Percentiles rank a stretch among this genome's conserved stretches.
Conservation (phyloP, 2,888 invertebrate genomes). For the Eulithis prunata region DNA sequence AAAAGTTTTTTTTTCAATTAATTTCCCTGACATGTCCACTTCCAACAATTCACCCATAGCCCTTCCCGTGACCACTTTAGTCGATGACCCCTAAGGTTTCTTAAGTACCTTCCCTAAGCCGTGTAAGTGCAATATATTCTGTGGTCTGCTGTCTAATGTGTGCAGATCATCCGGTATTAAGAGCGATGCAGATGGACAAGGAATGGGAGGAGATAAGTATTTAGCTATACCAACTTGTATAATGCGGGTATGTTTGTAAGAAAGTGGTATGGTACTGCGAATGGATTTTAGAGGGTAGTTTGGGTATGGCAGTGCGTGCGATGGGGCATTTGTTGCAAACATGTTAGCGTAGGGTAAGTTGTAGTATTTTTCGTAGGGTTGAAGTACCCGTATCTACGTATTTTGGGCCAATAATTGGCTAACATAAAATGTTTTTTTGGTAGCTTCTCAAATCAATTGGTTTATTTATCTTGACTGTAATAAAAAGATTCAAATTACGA, state of each 20-base stretch:
- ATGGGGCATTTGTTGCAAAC: not conserved
- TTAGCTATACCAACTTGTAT: slow-evolving; percentile 13
- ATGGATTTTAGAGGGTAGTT: not conserved
- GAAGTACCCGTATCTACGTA: no score
- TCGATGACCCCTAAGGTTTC: slow-evolving; percentile 43
- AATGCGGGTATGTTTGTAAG: slow-evolving; percentile 36
- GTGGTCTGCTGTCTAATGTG: slow-evolving; percentile 48
- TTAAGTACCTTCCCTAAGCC: slow-evolving; percentile 46
- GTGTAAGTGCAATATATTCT: slow-evolving; percentile 26
- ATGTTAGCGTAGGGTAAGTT: no score
- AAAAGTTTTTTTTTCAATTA: slow-evolving; percentile 7
- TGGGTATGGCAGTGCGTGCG: not conserved
- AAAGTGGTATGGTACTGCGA: slow-evolving; percentile 8
- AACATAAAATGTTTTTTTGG: no score
- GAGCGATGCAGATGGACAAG: slow-evolving; percentile 53
- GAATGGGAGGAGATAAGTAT: slow-evolving; percentile 55
- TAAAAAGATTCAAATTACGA: no score
- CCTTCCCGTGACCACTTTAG: slow-evolving; percentile 30
- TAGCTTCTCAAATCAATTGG: no score
- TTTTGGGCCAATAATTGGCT: no score
- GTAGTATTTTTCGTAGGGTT: no score
- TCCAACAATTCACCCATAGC: slow-evolving; percentile 19
- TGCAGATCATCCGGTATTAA: slow-evolving; percentile 63
- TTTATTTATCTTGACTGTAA: no score
- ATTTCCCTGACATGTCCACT: not conserved